A percentile compares a stretch with the other conserved stretches of the same genome.
These are phyloP conservation scores for Caranx ignobilis DNA, from an alignment of 2,113 vertebrate species.

Conservation along the genomic window DNA sequence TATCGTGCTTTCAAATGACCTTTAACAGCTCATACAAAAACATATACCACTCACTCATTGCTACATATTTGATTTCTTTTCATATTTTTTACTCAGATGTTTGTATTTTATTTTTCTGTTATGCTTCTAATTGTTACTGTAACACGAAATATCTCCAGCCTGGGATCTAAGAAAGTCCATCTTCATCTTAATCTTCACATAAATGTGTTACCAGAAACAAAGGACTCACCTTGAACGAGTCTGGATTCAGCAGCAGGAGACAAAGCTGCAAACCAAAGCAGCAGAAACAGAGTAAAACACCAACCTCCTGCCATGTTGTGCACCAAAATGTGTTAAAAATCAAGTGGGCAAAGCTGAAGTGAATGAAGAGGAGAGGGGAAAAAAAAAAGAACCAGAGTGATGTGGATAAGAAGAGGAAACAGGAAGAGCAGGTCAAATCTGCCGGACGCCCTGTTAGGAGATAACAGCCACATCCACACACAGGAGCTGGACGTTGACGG, in stretches of 20 bases:
- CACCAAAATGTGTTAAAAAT: not conserved
- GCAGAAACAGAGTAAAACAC: conserved; percentile 1
- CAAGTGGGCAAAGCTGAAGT: not conserved
- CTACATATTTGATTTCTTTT: too few relatives aligned
- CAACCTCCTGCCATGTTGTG: conserved; percentile 58
- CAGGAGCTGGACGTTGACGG: not conserved
- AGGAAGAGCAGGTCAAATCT: conserved; percentile 75
- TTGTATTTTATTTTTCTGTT: too few relatives aligned
- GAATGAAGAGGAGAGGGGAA: conserved; percentile 2
- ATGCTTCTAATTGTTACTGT: too few relatives aligned
- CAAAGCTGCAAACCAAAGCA: conserved; percentile 34
- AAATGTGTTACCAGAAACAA: not conserved
- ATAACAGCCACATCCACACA: conserved; percentile 35
- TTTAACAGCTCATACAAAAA: too few relatives aligned
- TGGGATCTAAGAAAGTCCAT: too few relatives aligned
- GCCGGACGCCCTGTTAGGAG: conserved; percentile 64
- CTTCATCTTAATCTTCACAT: too few relatives aligned
- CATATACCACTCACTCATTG: too few relatives aligned
- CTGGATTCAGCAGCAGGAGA: conserved; percentile 23
- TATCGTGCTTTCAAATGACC: too few relatives aligned
- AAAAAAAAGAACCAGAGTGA: not conserved
- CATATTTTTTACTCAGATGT: too few relatives aligned
- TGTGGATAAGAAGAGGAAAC: conserved; percentile 62
- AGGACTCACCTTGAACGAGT: conserved; percentile 66
- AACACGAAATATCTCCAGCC: too few relatives aligned